phyloP scores from a whole-genome alignment of 2,888 invertebrate genomes.

The Aplocera efformata region DNA sequence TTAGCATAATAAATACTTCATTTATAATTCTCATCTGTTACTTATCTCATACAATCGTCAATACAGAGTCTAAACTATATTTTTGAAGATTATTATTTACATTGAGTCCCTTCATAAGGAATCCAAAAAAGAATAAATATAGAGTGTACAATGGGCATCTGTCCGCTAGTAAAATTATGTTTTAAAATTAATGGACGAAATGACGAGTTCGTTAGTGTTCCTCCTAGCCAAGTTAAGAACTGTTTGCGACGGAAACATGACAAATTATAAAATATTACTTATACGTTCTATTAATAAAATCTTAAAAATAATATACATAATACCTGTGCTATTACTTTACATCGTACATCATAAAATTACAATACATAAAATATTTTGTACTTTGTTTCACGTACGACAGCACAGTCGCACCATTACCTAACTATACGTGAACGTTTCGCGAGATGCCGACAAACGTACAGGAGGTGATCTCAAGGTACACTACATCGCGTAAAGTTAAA shows the following conservation, averaged over 20 bases:
- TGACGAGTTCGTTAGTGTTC: constrained; percentile 78
- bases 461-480: constrained; percentile 15
- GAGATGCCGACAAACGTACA: constrained; percentile 39
- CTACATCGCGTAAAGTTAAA: constrained; percentile 31
- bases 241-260: constrained; percentile 78
- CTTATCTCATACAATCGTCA: constrained; percentile 53
- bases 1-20: constrained; percentile 61
- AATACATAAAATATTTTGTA: constrained; percentile 80
- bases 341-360: constrained; percentile 76
- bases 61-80: constrained; percentile 66
- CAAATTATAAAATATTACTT: constrained; percentile 57
- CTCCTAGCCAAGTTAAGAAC: constrained; percentile 74
- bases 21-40: constrained; percentile 64
- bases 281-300: constrained; percentile 56
- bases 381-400: constrained; percentile 73
- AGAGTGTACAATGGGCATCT: constrained; percentile 69
- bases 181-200: constrained; percentile 80
- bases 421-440: constrained; percentile 50
- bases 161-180: constrained; percentile 73
- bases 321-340: constrained; percentile 72
- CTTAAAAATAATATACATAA: constrained; percentile 73
- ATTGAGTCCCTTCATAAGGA: constrained; percentile 71
- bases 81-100: constrained; percentile 68
- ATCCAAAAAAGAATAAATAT: constrained; percentile 61
- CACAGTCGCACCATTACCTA: constrained; percentile 64